Evolutionary conservation across 2,113 vertebrate species (phyloP).

Genomic region (Ageneiosus marmoratus): DNA sequence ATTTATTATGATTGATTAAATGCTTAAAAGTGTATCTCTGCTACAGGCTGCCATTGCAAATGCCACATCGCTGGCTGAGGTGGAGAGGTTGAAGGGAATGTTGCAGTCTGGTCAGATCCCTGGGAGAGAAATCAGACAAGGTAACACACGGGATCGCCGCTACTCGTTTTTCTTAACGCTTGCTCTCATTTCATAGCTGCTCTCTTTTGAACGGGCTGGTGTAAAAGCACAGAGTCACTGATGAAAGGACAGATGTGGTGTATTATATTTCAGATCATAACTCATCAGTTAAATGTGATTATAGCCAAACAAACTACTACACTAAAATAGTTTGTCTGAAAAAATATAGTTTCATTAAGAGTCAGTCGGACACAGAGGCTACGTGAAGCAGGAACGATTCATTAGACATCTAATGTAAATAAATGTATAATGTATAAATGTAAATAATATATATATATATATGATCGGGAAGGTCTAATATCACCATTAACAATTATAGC

Average conservation of each 20-base stretch:
- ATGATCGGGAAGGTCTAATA: neutral
- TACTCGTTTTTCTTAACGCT: neutral
- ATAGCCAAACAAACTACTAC: neutral
- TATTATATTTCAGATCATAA: neutral
- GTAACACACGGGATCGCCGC: slow-evolving; percentile 59
- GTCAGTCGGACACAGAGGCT: neutral
- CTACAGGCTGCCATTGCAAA: slow-evolving; percentile 88
- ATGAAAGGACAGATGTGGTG: neutral
- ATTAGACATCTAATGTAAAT: neutral
- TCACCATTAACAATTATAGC: neutral
- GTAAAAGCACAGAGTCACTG: neutral
- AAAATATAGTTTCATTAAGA: neutral
- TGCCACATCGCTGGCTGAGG: slow-evolving; percentile 89
- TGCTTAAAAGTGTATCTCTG: neutral
- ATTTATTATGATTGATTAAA: neutral
- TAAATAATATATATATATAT: neutral
- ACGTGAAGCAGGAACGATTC: neutral
- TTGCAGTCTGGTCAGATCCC: slow-evolving; percentile 94
- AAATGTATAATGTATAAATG: neutral
- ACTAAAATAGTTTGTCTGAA: neutral
- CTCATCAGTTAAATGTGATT: neutral
- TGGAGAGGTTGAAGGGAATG: slow-evolving; percentile 90
- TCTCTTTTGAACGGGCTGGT: neutral
- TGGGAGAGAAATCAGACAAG: slow-evolving; percentile 83
- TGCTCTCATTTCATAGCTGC: neutral